Base-by-base conservation (phyloP, 2,797 vertebrate species). In the Dryobates pubescens region DNA sequence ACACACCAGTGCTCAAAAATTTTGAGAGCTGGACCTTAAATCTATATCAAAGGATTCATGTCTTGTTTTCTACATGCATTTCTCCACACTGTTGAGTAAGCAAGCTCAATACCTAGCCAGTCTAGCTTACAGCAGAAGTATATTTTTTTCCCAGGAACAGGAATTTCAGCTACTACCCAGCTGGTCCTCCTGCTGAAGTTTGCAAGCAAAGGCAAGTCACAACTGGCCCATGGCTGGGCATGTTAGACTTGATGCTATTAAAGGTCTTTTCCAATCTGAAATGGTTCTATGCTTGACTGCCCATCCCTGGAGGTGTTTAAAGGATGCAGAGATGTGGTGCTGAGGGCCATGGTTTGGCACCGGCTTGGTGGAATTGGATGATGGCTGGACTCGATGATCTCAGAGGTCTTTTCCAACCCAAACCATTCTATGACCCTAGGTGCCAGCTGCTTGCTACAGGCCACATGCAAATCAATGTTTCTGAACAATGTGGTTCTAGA, bases 91-190 rank as follows among this genome's bases (percentile, higher is more conserved):
- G 85, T 30, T 59, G n/a, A 89, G 79, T 51, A 85, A 69, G 41
- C 0, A 0, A 93, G 68, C 0, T 17, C 81, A 87, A 30, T 12
- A 91, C 30, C 29, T 67, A 92, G 73, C 17, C 82, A 65, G 54
- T 22, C 70, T 51, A 34, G 89, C 73, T 94, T 85, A 92, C 0
- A 14, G 90, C 92, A 93, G 63, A 87, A 36, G 62, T 1, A 2
- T 14, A 51, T 92, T 93, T 94, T 94, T 94, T 92, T 88, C 93
- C 82, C 91, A 95, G 92, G 87, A 92, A 80, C 20, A 65, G n/a
- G 76, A 72, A 83, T 78, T 70, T 78, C 87, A 75, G 59, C 63
- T 43, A 88, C 76, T 69, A 89, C 47, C 75, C 8, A 0, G 36
- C 62, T 82, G 68, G 78, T 30, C 88, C 32, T 79, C 64, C 45